Evolutionary conservation across 2,797 vertebrate species (phyloP), one percentile per base, ranked within the genome.

Genomic region (Kryptolebias ocellatus): DNA sequence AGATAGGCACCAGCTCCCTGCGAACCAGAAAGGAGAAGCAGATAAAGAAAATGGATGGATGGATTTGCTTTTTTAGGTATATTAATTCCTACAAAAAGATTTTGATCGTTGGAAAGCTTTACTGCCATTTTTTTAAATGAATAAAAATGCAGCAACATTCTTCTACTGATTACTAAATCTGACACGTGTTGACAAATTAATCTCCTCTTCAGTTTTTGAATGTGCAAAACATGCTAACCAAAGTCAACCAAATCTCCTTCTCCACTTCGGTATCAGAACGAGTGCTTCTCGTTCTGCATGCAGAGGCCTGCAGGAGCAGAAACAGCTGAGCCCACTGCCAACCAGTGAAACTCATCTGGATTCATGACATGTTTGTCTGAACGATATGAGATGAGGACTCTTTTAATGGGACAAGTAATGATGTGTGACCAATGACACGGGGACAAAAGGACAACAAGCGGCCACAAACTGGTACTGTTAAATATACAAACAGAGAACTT

Each of bases 371-470:
- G 46, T 2, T 44, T 28, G 20, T 50, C 54, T 60, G 56, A 63
- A 50, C 8, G 12, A 20, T 42, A 62, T 54, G 52, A 2, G 2
- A 39, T 2, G 29, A 59, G 1, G 31, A 60, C 57, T 56, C 18
- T 0, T 4, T 50, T 50, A 69, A 64, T 39, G 44, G 51, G 54
- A 50, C 49, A 2, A 29, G 54, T 81, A 79, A 86, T 80, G 74
- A 67, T 55, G 71, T 45, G 74, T 72, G 76, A 78, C 74, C 67
- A 27, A 29, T 14, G 24, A n/a, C 8, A 39, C 0, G 28, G 64
- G 47, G 31, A 44, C 59, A 8, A 39, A 17, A 42, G 60, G 80
- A 68, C 76, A 53, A 20, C 46, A 57, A 67, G 68, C 4, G 66
- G 64, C 34, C 51, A 71, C 34, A 28, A 53, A 59, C 17, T 11